Percentiles rank a stretch among this genome's conserved stretches.
Evolutionary conservation across 1,140 invertebrate genomes (phyloP).

Genomic region (Macrobrachium nipponense): DNA sequence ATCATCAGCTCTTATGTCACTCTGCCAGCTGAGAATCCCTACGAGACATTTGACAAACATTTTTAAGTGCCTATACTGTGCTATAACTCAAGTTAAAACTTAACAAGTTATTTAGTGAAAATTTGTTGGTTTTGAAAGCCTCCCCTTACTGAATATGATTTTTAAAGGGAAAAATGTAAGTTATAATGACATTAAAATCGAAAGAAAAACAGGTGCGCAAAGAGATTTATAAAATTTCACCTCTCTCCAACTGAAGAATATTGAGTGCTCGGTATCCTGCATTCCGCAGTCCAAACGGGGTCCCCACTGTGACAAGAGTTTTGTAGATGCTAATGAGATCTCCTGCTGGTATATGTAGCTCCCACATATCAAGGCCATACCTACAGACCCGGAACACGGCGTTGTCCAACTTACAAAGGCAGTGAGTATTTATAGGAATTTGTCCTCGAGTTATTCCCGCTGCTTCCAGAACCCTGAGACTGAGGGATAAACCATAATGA

Average conservation of each 20-base stretch:
- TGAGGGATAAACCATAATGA: neutral
- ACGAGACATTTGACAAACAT: too few species aligned
- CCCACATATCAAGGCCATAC: neutral
- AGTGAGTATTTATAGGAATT: neutral
- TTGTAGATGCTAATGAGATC: neutral
- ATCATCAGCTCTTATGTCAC: neutral
- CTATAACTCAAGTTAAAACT: too few species aligned
- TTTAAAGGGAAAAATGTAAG: too few species aligned
- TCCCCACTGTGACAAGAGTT: neutral
- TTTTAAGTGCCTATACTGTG: too few species aligned
- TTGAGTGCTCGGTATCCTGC: conserved; percentile 6
- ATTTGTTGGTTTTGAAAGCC: too few species aligned
- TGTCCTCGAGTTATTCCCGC: neutral
- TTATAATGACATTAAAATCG: neutral
- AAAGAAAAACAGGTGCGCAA: neutral
- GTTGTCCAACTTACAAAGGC: neutral
- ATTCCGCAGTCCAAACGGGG: neutral
- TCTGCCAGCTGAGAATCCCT: neutral
- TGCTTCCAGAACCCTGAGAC: neutral
- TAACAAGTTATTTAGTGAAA: too few species aligned
- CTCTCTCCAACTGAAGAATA: neutral
- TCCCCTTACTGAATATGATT: too few species aligned
- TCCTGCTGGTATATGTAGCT: neutral
- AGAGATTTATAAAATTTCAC: neutral
- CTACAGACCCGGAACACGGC: neutral